phyloP scores from a whole-genome alignment of 2,888 invertebrate species.

The Fabriciana adippe region DNA sequence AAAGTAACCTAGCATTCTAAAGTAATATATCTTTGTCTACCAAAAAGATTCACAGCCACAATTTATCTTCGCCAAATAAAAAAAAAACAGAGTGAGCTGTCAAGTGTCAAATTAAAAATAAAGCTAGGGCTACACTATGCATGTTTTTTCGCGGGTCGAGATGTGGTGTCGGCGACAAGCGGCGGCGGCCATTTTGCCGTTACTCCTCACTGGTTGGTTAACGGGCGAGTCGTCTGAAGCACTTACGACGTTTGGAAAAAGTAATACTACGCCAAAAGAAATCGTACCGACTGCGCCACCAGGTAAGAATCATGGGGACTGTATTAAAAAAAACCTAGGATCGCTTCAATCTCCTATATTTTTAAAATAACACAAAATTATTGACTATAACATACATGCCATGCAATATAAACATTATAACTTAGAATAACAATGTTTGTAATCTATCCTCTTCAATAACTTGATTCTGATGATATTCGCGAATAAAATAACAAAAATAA shows the following conservation, averaged over 20 bases:
- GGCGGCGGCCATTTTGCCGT: conserved; percentile 64
- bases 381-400: too few relatives aligned
- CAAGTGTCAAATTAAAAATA: conserved; percentile 34
- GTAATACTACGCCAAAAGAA: conserved; percentile 81
- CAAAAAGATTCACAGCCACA: conserved; percentile 7
- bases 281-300: conserved; percentile 81
- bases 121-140: conserved; percentile 52
- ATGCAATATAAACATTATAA: too few relatives aligned
- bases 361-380: too few relatives aligned
- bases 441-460: too few relatives aligned
- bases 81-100: conserved; percentile 36
- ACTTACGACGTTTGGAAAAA: conserved; percentile 87
- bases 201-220: conserved; percentile 68
- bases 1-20: background rate
- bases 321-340: background rate
- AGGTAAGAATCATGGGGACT: conserved; percentile 66
- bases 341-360: background rate
- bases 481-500: too few relatives aligned
- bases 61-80: conserved; percentile 1
- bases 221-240: conserved; percentile 82
- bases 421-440: too few relatives aligned
- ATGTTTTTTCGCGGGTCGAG: conserved; percentile 66
- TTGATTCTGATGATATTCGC: too few relatives aligned
- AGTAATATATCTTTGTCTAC: background rate
- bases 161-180: conserved; percentile 73